Percentiles rank a stretch among this genome's conserved stretches.
Conservation (phyloP, 1,140 invertebrate genomes). For the Bombus balteatus region DNA sequence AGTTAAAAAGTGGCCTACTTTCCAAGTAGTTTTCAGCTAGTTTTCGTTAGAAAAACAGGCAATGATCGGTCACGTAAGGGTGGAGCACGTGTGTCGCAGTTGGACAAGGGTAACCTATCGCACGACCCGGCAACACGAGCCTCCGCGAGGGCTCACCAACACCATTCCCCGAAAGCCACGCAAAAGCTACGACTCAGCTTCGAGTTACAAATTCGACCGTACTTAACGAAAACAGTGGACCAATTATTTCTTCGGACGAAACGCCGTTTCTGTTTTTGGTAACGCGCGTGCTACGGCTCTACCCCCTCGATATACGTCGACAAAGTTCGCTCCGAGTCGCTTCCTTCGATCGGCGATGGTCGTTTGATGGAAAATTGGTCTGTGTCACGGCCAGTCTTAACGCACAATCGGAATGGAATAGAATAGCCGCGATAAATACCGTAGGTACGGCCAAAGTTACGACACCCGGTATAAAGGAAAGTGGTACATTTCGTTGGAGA, state of each 20-base stretch:
- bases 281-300: no score
- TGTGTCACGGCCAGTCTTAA: no score
- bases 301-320: no score
- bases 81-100: constrained; percentile 52
- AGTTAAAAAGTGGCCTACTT: no score
- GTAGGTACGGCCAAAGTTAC: no score
- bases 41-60: neutral
- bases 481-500: neutral
- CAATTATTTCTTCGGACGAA: neutral
- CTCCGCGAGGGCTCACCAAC: neutral
- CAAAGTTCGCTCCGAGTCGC: no score
- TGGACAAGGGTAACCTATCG: constrained; percentile 51
- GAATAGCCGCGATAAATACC: no score
- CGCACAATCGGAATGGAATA: no score
- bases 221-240: constrained; percentile 8
- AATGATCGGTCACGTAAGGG: constrained; percentile 5
- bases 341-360: no score
- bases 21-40: rapidly evolving
- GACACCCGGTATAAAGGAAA: neutral
- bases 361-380: no score
- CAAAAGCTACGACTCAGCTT: constrained; percentile 15
- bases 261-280: no score
- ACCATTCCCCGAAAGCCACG: constrained; percentile 34
- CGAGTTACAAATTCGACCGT: constrained; percentile 11
- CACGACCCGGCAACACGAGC: constrained; percentile 37